These are phyloP conservation scores for Thymallus thymallus DNA, from an alignment of 2,113 vertebrate genomes.

Conservation along the genomic window DNA sequence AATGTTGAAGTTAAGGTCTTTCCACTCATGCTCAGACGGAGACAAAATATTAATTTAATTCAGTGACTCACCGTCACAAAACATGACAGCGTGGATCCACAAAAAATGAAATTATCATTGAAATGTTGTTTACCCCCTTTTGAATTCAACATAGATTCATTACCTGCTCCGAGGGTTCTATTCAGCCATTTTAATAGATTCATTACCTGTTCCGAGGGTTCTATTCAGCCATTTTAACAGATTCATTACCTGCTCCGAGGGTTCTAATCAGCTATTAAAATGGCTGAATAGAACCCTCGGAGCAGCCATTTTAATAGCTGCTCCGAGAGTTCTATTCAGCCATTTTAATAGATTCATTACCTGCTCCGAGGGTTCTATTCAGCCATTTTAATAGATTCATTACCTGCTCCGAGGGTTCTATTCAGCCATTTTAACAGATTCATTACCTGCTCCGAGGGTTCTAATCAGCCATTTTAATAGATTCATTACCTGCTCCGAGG, in stretches of 20 bases:
- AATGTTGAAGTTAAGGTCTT: slow-evolving; percentile 22
- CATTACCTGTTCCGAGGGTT: too few species aligned
- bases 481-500: slow-evolving; percentile 28
- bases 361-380: slow-evolving; percentile 15
- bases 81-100: slow-evolving; percentile 23
- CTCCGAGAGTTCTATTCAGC: slow-evolving; percentile 6
- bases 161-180: slow-evolving; percentile 20
- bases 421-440: slow-evolving; percentile 22
- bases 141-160: slow-evolving; percentile 31
- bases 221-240: too few species aligned
- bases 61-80: slow-evolving; percentile 30
- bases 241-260: too few species aligned
- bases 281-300: too few species aligned
- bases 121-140: slow-evolving; percentile 37
- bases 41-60: slow-evolving; percentile 36
- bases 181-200: slow-evolving; percentile 21
- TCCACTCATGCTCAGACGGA: slow-evolving; percentile 4
- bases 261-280: too few species aligned
- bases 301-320: slow-evolving; percentile 21
- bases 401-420: slow-evolving; percentile 20
- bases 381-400: slow-evolving; percentile 30
- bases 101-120: slow-evolving; percentile 41
- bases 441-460: slow-evolving; percentile 28
- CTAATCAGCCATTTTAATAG: slow-evolving; percentile 17
- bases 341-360: slow-evolving; percentile 33